Percentiles rank a stretch among this genome's conserved stretches.
Evolutionary conservation across 1,140 invertebrate genomes (phyloP).

Genomic region (Steinernema feltiae): DNA sequence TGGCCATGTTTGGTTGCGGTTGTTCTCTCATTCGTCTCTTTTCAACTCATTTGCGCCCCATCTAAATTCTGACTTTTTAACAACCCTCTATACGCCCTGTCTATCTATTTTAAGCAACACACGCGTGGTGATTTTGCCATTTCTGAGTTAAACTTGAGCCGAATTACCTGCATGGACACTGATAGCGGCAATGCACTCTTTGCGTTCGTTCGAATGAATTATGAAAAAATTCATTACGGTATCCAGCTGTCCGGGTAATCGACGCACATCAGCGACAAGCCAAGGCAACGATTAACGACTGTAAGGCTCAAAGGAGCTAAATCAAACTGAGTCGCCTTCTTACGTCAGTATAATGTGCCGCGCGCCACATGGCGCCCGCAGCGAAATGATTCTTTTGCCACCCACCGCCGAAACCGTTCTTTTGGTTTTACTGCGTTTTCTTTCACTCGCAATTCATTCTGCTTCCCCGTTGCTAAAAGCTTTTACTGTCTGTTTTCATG

Average conservation of each 20-base stretch:
- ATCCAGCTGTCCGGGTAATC: too few relatives aligned
- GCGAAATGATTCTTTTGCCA: neutral
- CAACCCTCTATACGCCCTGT: neutral
- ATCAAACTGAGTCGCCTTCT: neutral
- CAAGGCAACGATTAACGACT: neutral
- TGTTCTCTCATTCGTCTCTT: too few relatives aligned
- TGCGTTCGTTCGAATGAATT: neutral
- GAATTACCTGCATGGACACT: neutral
- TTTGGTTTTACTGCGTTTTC: neutral
- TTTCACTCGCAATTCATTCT: too few relatives aligned
- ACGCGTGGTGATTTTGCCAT: too few relatives aligned
- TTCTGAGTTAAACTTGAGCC: neutral
- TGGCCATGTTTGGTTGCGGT: neutral
- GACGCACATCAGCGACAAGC: too few relatives aligned
- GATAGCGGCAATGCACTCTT: too few relatives aligned
- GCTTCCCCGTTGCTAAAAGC: neutral
- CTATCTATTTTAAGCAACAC: too few relatives aligned
- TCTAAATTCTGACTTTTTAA: neutral
- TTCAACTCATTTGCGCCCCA: neutral
- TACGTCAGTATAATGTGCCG: conserved; percentile 2
- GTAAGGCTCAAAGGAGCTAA: neutral
- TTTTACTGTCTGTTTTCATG: neutral
- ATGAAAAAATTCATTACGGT: neutral
- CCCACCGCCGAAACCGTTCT: neutral
- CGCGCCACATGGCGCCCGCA: neutral